Evolutionary conservation across 2,797 vertebrate genomes (phyloP).

Genomic region (Holocentrus rufus): DNA sequence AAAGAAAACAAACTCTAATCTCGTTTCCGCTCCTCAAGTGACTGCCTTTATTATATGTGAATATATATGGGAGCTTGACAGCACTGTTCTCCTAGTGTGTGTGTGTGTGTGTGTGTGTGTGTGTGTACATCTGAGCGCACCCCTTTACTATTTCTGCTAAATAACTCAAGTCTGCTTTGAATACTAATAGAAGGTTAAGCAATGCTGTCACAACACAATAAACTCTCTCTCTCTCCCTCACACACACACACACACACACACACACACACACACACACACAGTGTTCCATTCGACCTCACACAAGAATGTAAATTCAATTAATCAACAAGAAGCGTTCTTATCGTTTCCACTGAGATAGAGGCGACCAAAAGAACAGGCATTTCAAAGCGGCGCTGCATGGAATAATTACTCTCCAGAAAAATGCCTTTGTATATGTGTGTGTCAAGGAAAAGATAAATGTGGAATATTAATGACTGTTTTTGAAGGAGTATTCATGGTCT

Average conservation of each 20-base stretch:
- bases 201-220: conserved; percentile 8
- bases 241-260: conserved; percentile 20
- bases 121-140: background rate
- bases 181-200: background rate
- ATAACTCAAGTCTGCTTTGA: background rate
- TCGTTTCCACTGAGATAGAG: conserved; percentile 51
- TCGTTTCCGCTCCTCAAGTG: background rate
- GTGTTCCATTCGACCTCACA: conserved; percentile 7
- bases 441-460: conserved; percentile 35
- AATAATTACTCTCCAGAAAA: conserved; percentile 58
- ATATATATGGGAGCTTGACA: background rate
- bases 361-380: conserved; percentile 29
- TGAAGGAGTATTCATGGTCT: conserved; percentile 31
- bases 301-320: conserved; percentile 55
- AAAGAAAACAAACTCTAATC: background rate
- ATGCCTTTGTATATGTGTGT: conserved; percentile 17
- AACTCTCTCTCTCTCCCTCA: background rate
- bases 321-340: conserved; percentile 60
- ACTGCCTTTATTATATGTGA: background rate
- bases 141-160: background rate
- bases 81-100: background rate
- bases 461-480: conserved; percentile 56
- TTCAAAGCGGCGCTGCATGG: conserved; percentile 42
- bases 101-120: background rate
- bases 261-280: conserved; percentile 13